Conservation (phyloP, 2,113 vertebrate genomes). For the Notechis scutatus region DNA sequence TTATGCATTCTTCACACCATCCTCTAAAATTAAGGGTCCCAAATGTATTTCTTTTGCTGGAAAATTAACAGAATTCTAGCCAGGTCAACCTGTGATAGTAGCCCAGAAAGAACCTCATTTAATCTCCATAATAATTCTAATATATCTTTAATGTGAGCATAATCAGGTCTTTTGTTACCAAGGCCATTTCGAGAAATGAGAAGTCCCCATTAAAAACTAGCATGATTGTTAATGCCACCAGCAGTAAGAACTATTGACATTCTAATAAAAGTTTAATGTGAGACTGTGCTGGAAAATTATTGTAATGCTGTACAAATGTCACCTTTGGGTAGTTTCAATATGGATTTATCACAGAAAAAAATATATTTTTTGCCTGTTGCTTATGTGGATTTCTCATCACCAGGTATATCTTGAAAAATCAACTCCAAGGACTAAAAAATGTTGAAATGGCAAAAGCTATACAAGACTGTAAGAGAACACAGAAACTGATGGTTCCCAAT, state of each 20-base stretch:
- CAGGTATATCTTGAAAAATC: not conserved
- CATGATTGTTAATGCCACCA: not conserved
- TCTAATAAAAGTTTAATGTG: not conserved
- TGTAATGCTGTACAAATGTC: not conserved
- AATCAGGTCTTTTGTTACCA: not conserved
- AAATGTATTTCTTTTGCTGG: not conserved
- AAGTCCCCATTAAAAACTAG: not conserved
- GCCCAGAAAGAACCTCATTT: not conserved
- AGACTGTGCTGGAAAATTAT: not conserved
- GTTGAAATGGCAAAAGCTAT: not conserved
- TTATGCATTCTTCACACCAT: not conserved
- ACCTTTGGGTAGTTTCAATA: not conserved
- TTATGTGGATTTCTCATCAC: not conserved
- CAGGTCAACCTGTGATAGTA: not conserved
- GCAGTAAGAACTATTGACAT: slow-evolving; percentile 1
- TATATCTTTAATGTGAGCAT: not conserved
- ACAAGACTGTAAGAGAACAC: not conserved
- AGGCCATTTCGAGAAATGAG: slow-evolving; percentile 7
- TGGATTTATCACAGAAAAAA: not conserved
- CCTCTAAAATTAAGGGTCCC: not conserved
- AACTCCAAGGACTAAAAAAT: not conserved
- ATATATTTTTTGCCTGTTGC: not conserved
- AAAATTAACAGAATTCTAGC: not conserved
- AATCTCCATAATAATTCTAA: not conserved
- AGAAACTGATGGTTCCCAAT: not conserved